Evolutionary conservation across 1,140 invertebrate genomes (phyloP).

Genomic region (Gryon sp.): DNA sequence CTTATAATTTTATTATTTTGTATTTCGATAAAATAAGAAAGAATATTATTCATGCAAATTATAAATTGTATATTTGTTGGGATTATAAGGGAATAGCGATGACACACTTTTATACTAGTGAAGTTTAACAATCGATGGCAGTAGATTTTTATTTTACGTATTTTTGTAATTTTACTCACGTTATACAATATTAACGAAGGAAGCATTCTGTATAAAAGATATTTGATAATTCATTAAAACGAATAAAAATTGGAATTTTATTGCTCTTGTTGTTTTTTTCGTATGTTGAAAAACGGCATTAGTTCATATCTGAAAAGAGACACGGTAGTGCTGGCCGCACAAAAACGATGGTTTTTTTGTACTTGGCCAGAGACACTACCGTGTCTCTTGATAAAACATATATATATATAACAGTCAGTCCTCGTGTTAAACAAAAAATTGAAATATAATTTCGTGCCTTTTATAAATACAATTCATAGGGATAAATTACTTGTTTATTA

Average conservation of each 20-base stretch:
- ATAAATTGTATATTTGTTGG: too few species aligned
- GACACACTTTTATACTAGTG: constrained; percentile 19
- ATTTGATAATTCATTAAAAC: constrained; percentile 39
- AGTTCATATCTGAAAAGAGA: too few species aligned
- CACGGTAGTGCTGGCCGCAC: too few species aligned
- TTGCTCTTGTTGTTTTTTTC: too few species aligned
- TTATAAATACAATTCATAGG: constrained; percentile 11
- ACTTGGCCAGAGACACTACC: too few species aligned
- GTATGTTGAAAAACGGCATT: too few species aligned
- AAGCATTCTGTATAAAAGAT: constrained; percentile 63
- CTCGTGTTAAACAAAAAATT: constrained; percentile 32
- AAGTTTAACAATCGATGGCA: constrained; percentile 56
- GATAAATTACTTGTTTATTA: constrained; percentile 24
- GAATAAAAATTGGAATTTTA: too few species aligned
- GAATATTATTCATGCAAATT: too few species aligned
- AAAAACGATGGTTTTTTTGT: too few species aligned
- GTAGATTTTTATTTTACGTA: constrained; percentile 51
- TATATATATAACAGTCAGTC: constrained; percentile 55
- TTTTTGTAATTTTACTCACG: constrained; percentile 22
- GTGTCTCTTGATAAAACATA: too few species aligned
- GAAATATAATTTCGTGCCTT: constrained; percentile 35
- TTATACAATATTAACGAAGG: constrained; percentile 49
- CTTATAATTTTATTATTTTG: too few species aligned
- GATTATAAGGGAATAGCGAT: constrained; percentile 23
- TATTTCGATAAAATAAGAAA: too few species aligned